Base-by-base conservation (phyloP, 2,888 invertebrate genomes). In the Aphodius granarius region DNA sequence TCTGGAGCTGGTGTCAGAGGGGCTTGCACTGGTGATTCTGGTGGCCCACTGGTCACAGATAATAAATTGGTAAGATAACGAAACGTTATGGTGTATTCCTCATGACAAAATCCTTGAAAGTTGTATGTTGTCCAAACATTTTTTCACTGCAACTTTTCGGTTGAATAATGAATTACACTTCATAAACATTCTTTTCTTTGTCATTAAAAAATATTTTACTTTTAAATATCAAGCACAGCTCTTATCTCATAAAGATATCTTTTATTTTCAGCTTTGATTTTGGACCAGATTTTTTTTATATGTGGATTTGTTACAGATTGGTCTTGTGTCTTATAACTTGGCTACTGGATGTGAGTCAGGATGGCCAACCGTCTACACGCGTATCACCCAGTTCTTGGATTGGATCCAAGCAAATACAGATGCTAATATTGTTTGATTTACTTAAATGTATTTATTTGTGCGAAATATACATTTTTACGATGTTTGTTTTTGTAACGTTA, bases 1-100 rank as follows among this genome's bases (percentile, higher is more conserved):
- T 83, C 84, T 18, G 90, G 89, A 0, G 76, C 80, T 0, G 84
- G 84, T 0, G 84, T 86, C 0, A 86, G 85, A 16, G 88, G 89
- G 0, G 88, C 89, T 1, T 90, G 90, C 78, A 88, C 86, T 43
- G 89, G 89, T 0, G 89, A 89, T 77, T 88, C 88, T n/a, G 88
- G 87, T 66, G 87, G 87, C 18, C 79, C 83, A 19, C 73, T 80
- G 72, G 76, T 77, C 66, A 15, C 68, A 0, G 68, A 73, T 13
- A 66, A 77, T 19, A 75, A 6, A 65, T 64, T 71, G 16, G 74
- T 73, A 43, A 6, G 43, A 43, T 43, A 1, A 9, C 13, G 2
- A 43, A 9, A n/a, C n/a, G n/a, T n/a, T n/a, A n/a, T n/a, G n/a
- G n/a, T n/a, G n/a, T n/a, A n/a, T n/a, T n/a, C n/a, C n/a, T n/a